phyloP scores from a whole-genome alignment of 2,113 vertebrate species.

The Amphiprion ocellaris region DNA sequence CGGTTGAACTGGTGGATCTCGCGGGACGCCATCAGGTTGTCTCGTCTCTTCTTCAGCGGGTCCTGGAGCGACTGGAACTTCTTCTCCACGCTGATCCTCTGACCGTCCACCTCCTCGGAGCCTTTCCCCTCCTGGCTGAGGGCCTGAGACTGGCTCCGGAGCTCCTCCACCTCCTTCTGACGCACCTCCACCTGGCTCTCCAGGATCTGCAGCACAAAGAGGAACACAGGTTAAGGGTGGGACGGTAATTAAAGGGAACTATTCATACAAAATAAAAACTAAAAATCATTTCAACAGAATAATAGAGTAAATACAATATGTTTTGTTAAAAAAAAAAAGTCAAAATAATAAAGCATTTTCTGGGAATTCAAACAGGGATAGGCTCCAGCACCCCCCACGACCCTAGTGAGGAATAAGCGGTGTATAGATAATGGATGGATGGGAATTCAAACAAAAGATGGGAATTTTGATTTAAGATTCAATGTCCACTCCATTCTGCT shows the following conservation, averaged over 20 bases:
- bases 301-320: no score
- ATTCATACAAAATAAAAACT: no score
- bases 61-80: conserved; percentile 91
- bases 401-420: no score
- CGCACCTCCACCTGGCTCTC: conserved; percentile 97
- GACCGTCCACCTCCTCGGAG: conserved; percentile 95
- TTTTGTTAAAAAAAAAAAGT: no score
- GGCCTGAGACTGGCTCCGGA: conserved; percentile 87
- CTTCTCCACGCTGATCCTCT: conserved; percentile 90
- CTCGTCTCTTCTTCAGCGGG: conserved; percentile 90
- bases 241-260: neutral
- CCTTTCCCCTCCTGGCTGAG: conserved; percentile 95
- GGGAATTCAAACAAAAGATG: no score
- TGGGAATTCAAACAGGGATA: no score
- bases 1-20: conserved; percentile 98
- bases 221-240: neutral
- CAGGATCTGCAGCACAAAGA: conserved; percentile 85
- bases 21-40: conserved; percentile 92
- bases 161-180: conserved; percentile 93
- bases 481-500: no score
- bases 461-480: no score
- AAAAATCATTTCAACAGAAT: no score
- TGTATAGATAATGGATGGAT: no score
- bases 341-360: no score
- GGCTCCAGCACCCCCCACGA: no score